Base-by-base conservation (phyloP, 2,113 vertebrate genomes). In the Eleginops maclovinus region DNA sequence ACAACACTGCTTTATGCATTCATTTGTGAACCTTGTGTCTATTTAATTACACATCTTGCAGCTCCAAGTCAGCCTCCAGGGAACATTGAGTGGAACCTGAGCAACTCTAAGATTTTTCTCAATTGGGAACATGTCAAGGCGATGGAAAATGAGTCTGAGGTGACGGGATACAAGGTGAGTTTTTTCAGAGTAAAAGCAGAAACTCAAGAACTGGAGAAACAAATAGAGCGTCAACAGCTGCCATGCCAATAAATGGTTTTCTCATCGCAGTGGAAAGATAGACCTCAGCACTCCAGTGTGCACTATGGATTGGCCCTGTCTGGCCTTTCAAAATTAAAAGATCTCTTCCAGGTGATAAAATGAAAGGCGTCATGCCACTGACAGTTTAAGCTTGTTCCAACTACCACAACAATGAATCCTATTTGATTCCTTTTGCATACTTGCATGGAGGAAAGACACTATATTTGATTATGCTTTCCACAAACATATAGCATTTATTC, bases 61-160 rank as follows among this genome's bases (percentile, higher is more conserved):
- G 97, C 96, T 66, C 96, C 96, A 16, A 96, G 95, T 75, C 96
- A 96, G 84, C 94, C 95, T 16, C 96, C 95, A 0, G 94, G 93
- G 3, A 97, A 96, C 76, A 96, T 97, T 0, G 93, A 96, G 85
- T 98, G 96, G 96, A 96, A 94, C 82, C 76, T 97, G 90, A 96
- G 94, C 79, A 95, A 97, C 84, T 97, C 96, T 17, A 97, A 96
- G 91, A 93, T 98, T 72, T 96, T 95, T 90, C 89, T 97, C 86
- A 97, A 97, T 78, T 98, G 96, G 96, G 96, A 98, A 60, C 96
- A 96, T 0, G 95, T 98, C 41, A 97, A 96, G 92, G 96, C 95
- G 4, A 95, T 95, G 96, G 95, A 96, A 87, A 98, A 97, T 44
- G 96, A 98, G 84, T 98, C 97, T 3, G 94, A 97, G 82, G 96